A percentile compares a stretch with the other conserved stretches of the same genome.
These are phyloP conservation scores for Lepidothrix coronata DNA, from an alignment of 2,113 vertebrate species.

Conservation along the genomic window DNA sequence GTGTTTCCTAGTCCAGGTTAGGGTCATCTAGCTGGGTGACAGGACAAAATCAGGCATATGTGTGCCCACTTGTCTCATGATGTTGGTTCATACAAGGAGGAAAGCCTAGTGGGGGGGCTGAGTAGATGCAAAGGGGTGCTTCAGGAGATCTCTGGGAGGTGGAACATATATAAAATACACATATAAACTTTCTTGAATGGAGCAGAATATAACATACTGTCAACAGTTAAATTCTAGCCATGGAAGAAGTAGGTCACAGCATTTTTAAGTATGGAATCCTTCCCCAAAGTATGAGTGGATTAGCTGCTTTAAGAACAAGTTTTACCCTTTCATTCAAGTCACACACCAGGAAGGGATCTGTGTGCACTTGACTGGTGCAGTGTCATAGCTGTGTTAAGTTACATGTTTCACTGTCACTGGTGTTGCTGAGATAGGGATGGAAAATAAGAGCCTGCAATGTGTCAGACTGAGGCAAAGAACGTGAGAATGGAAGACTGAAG, in stretches of 20 bases:
- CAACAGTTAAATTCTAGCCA: background rate
- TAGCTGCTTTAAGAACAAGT: background rate
- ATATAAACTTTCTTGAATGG: background rate
- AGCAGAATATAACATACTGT: background rate
- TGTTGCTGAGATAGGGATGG: background rate
- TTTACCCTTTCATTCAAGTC: background rate
- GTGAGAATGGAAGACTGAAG: background rate
- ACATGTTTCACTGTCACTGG: background rate
- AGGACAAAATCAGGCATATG: background rate
- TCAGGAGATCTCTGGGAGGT: background rate
- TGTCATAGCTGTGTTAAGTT: background rate
- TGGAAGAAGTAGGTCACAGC: background rate
- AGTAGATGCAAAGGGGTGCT: background rate
- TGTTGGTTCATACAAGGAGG: background rate
- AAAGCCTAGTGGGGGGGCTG: background rate
- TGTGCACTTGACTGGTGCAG: background rate
- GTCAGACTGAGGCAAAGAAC: background rate
- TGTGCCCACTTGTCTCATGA: background rate
- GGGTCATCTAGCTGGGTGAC: background rate
- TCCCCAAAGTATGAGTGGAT: background rate
- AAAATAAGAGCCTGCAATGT: background rate
- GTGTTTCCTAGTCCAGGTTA: background rate
- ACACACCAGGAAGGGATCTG: background rate
- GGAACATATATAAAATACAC: background rate
- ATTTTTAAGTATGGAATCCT: background rate